Base-by-base conservation (phyloP, 2,797 vertebrate species). In the Rhyacichthys aspro region DNA sequence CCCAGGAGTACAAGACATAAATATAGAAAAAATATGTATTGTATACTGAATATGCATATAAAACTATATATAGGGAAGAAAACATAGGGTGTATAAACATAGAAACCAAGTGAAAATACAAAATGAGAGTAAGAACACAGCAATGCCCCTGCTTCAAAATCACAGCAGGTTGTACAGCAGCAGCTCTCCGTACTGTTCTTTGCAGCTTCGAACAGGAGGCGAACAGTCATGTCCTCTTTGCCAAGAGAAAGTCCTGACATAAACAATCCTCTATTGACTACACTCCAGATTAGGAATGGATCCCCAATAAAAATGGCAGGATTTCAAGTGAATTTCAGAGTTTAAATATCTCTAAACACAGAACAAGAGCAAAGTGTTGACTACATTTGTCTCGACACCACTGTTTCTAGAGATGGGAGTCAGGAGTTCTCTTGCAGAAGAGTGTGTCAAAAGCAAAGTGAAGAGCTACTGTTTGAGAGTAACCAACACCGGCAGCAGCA, bases 101-200 rank as follows among this genome's bases (percentile, higher is more conserved):
- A 80, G 68, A 86, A 88, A 89, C 72, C 70, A 72, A 73, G 71
- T 87, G 83, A 83, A 85, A 77, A 88, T 85, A 88, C 77, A 88
- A 87, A 86, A 89, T 65, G 49, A 84, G 77, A 89, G 82, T 85
- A 86, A 86, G 83, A 86, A 89, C 90, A 90, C 87, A 91, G 87
- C 89, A 91, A 87, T 84, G 86, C 74, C 83, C 80, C 88, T 84
- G 86, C 79, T 83, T 68, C 3, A 78, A 81, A 83, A 85, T 86
- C 74, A 70, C 88, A 88, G 88, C 84, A 86, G 87, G 88, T 89
- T 77, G 73, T 87, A 90, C 91, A 93, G 92, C 91, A 93, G 92
- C 90, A 79, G 86, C 86, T 78, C 76, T 84, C 81, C 81, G 9
- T 63, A 69, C 74, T 87, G 78, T 86, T 86, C 81, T 82, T 74